Conservation (phyloP, 2,797 vertebrate species). For the Mus spretus region DNA sequence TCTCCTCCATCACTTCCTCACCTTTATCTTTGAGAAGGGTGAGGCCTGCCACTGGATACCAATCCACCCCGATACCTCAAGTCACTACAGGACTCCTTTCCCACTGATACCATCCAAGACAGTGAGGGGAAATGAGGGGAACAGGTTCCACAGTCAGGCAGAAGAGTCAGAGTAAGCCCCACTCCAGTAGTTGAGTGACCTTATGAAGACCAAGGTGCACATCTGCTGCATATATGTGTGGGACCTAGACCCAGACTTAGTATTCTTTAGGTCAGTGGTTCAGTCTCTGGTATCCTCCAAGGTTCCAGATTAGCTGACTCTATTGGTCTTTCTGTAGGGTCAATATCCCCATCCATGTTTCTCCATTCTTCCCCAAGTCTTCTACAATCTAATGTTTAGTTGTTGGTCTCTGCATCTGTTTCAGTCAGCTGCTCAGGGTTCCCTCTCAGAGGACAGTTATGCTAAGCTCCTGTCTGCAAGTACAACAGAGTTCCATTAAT, state of each 20-base stretch:
- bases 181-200: neutral
- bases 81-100: neutral
- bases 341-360: neutral
- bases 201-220: neutral
- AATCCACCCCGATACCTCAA: neutral
- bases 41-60: neutral
- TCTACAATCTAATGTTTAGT: neutral
- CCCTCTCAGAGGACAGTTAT: neutral
- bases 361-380: neutral
- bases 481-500: neutral
- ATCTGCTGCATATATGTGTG: neutral
- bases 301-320: neutral
- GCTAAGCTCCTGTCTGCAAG: neutral
- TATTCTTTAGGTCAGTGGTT: neutral
- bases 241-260: neutral
- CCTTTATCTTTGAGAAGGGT: neutral
- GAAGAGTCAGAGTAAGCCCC: neutral
- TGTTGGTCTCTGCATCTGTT: neutral
- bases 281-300: neutral
- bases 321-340: neutral
- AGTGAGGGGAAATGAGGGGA: neutral
- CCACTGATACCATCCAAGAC: neutral
- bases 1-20: fast-evolving
- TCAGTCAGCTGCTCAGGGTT: neutral
- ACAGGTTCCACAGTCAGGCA: neutral